Conservation (phyloP, 2,888 invertebrate species). For the Gastrophysa polygoni region DNA sequence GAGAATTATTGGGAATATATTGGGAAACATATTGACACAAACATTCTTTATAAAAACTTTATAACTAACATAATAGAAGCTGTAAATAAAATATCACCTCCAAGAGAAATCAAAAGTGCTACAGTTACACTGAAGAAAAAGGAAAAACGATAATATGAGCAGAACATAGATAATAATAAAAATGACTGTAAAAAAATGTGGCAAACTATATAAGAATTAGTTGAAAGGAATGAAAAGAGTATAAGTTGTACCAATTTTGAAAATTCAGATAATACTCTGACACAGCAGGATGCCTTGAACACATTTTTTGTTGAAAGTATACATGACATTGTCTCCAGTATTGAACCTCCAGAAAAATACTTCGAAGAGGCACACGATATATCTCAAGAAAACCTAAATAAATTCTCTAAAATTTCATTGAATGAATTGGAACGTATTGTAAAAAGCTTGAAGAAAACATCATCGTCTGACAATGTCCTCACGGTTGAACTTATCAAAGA, state of each 20-base stretch:
- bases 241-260: not conserved
- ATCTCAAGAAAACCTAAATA: not conserved
- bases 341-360: not conserved
- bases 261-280: not conserved
- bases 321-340: not conserved
- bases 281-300: not conserved
- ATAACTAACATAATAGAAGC: not conserved
- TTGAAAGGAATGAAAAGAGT: not conserved
- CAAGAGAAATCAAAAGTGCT: not conserved
- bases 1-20: constrained; percentile 41
- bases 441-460: not conserved
- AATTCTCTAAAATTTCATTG: not conserved
- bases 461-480: not conserved
- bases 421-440: not conserved
- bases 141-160: not conserved
- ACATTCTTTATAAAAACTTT: no score
- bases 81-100: constrained; percentile 2
- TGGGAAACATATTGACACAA: not conserved
- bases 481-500: not conserved
- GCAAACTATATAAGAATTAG: not conserved
- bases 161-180: not conserved
- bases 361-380: not conserved
- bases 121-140: not conserved
- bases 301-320: not conserved
- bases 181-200: not conserved